A percentile compares a stretch with the other conserved stretches of the same genome.
Conservation (phyloP, 2,888 invertebrate species). For the Drosophila maculinotata region DNA sequence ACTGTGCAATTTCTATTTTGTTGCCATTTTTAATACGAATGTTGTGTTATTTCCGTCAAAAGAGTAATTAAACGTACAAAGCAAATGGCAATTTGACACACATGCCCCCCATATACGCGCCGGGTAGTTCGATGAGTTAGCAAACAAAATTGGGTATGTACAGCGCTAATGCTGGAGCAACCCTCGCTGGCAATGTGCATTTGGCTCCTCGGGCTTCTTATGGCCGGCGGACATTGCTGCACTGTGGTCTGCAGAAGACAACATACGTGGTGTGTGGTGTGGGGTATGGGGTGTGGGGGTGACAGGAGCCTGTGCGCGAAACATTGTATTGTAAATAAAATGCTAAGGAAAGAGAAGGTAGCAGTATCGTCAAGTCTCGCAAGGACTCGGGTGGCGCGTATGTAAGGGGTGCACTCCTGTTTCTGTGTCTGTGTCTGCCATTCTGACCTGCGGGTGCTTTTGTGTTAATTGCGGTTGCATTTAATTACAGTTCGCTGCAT, state of each 20-base stretch:
- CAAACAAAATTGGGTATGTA: not conserved
- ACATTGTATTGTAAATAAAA: conserved; percentile 80
- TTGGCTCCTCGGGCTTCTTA: conserved; percentile 49
- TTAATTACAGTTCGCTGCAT: conserved; percentile 78
- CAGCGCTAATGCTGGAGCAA: conserved; percentile 3
- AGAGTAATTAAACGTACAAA: conserved; percentile 78
- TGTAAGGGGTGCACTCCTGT: conserved; percentile 17
- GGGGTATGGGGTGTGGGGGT: conserved; percentile 8
- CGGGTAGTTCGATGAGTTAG: conserved; percentile 30
- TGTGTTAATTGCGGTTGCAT: conserved; percentile 81
- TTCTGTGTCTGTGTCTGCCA: conserved; percentile 62
- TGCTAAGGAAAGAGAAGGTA: conserved; percentile 36
- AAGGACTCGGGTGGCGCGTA: conserved; percentile 3
- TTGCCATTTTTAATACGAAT: conserved; percentile 61
- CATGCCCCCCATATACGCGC: conserved; percentile 28
- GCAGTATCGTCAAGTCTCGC: conserved; percentile 8
- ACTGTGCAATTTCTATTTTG: conserved; percentile 56
- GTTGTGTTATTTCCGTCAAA: conserved; percentile 79
- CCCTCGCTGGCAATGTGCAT: conserved; percentile 37
- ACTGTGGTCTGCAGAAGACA: conserved; percentile 48
- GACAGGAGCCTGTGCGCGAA: conserved; percentile 59
- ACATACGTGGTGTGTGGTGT: conserved; percentile 8
- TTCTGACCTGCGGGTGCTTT: conserved; percentile 74
- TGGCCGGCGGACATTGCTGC: conserved; percentile 50
- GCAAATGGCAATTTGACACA: conserved; percentile 69